Conservation (phyloP, 64 coral and sea anemone genomes). For the Montipora foliosa region DNA sequence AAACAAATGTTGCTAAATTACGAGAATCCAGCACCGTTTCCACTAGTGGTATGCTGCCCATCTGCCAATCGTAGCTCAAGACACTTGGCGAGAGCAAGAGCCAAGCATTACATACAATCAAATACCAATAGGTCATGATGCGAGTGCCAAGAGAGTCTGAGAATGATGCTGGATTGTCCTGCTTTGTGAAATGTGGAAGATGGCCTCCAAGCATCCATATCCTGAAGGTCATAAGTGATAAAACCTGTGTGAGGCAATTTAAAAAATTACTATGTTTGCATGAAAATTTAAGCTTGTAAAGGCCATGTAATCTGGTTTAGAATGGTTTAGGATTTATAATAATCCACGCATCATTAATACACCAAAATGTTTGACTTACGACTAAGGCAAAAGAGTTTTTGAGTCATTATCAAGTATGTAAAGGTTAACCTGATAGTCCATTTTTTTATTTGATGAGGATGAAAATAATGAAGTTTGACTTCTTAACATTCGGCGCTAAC, state of each 20-base stretch:
- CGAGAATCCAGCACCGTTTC: constrained; percentile 74
- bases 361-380: too few species aligned
- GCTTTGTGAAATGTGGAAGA: constrained; percentile 79
- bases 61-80: constrained; percentile 96
- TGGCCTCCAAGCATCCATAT: constrained; percentile 87
- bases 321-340: too few species aligned
- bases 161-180: constrained; percentile 92
- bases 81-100: constrained; percentile 81
- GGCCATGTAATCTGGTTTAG: too few species aligned
- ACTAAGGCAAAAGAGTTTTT: too few species aligned
- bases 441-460: too few species aligned
- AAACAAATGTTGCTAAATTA: constrained; percentile 75
- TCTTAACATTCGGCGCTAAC: too few species aligned
- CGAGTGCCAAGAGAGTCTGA: constrained; percentile 76
- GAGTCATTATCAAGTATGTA: too few species aligned
- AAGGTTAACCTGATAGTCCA: too few species aligned
- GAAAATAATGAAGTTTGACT: too few species aligned
- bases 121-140: constrained; percentile 80
- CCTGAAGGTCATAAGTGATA: constrained; percentile 74
- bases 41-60: constrained; percentile 88
- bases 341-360: too few species aligned
- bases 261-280: background rate
- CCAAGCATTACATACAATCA: constrained; percentile 88
- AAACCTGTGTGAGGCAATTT: constrained; percentile 19
- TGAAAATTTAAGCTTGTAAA: too few species aligned